Conservation (phyloP, 2,888 invertebrate species). For the Tenodera sinensis region DNA sequence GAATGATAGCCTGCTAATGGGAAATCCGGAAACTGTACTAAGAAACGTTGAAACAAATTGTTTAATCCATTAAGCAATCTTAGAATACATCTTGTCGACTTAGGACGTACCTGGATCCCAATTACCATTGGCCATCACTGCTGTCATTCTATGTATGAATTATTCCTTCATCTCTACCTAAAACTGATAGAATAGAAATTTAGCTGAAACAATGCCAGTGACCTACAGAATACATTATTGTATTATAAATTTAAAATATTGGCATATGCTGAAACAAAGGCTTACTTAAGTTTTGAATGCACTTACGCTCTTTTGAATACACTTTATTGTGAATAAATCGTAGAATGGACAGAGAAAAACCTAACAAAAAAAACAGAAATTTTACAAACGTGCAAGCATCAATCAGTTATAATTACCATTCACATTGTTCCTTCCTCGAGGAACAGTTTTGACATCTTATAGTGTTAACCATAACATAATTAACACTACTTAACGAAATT, state of each 20-base stretch:
- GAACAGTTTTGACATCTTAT: not conserved
- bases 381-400: not conserved
- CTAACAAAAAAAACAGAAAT: not conserved
- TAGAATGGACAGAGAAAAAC: not conserved
- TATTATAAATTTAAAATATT: not conserved
- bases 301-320: not conserved
- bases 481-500: not conserved
- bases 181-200: not conserved
- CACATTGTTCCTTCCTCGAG: not conserved
- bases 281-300: not conserved
- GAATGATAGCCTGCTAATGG: no score
- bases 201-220: not conserved
- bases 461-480: not conserved
- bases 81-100: not conserved
- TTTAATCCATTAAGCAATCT: no score
- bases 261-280: not conserved
- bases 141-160: slow-evolving; percentile 50
- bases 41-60: no score
- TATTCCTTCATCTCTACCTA: not conserved
- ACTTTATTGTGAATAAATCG: not conserved
- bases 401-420: not conserved
- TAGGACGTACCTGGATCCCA: slow-evolving; percentile 57
- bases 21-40: no score
- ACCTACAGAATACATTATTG: not conserved
- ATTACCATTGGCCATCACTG: slow-evolving; percentile 57